Evolutionary conservation across 2,113 vertebrate species (phyloP), one percentile per base, ranked within the genome.

Genomic region (Nerophis ophidion): DNA sequence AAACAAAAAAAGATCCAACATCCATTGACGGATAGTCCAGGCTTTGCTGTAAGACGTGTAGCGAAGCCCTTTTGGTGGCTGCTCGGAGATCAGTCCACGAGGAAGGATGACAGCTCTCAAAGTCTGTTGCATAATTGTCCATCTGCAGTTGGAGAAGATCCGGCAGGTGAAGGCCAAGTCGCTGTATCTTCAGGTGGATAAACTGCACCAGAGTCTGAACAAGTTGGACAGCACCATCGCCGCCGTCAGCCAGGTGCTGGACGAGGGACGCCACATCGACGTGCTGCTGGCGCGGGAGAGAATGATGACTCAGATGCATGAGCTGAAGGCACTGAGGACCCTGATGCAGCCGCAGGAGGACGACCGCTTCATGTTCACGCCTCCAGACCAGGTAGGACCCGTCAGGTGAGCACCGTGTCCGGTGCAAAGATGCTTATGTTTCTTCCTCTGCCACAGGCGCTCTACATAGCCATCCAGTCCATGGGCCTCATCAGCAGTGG

Each of bases 91-190:
- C 38, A 40, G 38, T 40, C 38, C 38, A 9, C 10, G 8, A 40
- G 7, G 38, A 40, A 40, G 38, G 38, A 40, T 9, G 8, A 40
- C 1, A 40, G 8, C 8, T 40, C 8, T 8, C 8, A 40, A 40
- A 40, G 38, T 40, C 38, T 9, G 13, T 19, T 5, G 11, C 49
- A 36, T 15, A 5, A 34, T 58, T 19, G 0, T 7, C 33, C 10
- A 8, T 62, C 17, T 14, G 1, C 81, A 99, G 97, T 93, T 99
- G 62, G 97, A 99, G 84, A 99, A 99, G 89, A 98, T 99, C 76
- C 94, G 96, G 36, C 95, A 99, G 83, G 91, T 99, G 82, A 99
- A 99, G 84, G 95, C 95, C 68, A 98, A 99, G 88, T 97, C 96
- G 3, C 89, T 99, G 46, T 98, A 98, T 84, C 90, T 98, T 80